These are phyloP conservation scores for Glandiceps talaboti DNA, from an alignment of 53 echinoderm and acorn worm genomes.

Conservation along the genomic window DNA sequence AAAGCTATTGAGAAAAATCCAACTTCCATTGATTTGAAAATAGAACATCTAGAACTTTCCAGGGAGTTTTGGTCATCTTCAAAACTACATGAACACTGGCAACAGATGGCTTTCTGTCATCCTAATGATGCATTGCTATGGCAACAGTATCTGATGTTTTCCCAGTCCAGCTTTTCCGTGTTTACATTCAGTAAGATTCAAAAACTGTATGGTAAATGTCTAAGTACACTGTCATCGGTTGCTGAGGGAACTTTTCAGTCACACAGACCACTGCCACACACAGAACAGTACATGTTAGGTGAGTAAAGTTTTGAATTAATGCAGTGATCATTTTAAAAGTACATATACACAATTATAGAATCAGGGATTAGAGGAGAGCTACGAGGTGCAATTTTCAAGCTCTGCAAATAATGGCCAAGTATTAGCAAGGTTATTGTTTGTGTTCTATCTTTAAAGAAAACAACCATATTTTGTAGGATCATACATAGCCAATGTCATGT, in stretches of 20 bases:
- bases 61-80: slow-evolving; percentile 45
- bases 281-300: slow-evolving; percentile 8
- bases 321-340: no score
- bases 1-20: slow-evolving; percentile 69
- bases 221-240: slow-evolving; percentile 16
- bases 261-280: neutral
- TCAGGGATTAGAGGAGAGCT: no score
- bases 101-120: slow-evolving; percentile 42
- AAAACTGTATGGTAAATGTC: slow-evolving; percentile 49
- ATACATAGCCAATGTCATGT: no score
- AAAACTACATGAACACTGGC: slow-evolving; percentile 48
- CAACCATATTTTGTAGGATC: no score
- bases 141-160: slow-evolving; percentile 60
- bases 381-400: no score
- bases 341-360: no score
- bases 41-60: slow-evolving; percentile 64
- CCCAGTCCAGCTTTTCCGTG: slow-evolving; percentile 40
- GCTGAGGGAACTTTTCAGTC: neutral
- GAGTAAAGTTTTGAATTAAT: no score
- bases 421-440: no score
- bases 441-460: no score
- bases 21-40: slow-evolving; percentile 34
- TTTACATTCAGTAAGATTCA: slow-evolving; percentile 60
- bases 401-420: no score
- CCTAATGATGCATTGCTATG: slow-evolving; percentile 45